Base-by-base conservation (phyloP, 2,888 invertebrate genomes). In the Hydropsyche betteni region DNA sequence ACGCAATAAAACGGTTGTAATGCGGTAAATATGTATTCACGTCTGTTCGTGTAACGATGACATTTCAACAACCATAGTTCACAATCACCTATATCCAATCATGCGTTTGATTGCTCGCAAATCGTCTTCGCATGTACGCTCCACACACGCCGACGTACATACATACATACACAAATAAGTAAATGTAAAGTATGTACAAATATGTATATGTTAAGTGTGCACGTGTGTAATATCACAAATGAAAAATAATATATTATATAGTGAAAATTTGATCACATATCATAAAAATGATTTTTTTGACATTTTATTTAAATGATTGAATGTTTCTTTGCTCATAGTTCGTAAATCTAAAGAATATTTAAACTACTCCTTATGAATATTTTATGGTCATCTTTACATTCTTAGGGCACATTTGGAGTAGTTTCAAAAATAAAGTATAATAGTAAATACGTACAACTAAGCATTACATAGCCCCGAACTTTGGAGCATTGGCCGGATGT, bases 401-500 rank as follows among this genome's bases (percentile, higher is more conserved):
- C 44, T 70, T 75, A 75, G 75, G 75, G 75, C 75, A 75, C 75
- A 53, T 75, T 75, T 71, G 75, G 71, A 75, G 70, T 71, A 71
- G 71, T 75, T 75, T 75, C 70, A 50, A 76, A 76, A 76, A 74
- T 76, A 76, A 76, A 58, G 50, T 69, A 24, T 24, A 24, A 24
- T 24, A 52, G 64, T 68, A 68, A 44, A 64, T 53, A 74, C 53
- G 34, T 68, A 68, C 64, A 52, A 76, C 76, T 76, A 76, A 76
- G 74, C 70, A 70, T 44, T 76, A 76, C 70, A 55, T 58, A 77
- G 77, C 77, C 72, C 77, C 77, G 77, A 75, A 71, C 72, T 68
- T 68, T 52, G 77, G 77, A 77, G 77, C 77, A 36, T 77, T 77
- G 77, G 77, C 77, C 77, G 77, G 77, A 77, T 77, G 70, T 75